Conservation (phyloP, 1,140 invertebrate genomes). For the Dendrolimus kikuchii region DNA sequence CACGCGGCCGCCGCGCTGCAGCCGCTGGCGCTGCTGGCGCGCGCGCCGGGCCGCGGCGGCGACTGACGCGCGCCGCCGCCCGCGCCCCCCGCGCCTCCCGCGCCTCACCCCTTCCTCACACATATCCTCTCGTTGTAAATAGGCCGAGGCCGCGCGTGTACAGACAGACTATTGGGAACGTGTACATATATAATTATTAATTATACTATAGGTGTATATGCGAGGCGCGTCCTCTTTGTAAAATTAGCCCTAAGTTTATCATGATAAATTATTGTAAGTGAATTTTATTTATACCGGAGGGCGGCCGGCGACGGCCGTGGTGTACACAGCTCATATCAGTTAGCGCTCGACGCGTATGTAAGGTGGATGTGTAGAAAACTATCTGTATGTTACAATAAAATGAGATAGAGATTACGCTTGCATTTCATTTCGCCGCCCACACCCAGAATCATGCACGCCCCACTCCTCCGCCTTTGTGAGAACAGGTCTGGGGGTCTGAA, state of each 20-base stretch:
- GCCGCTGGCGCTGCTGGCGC: slow-evolving; percentile 17
- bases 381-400: slow-evolving; percentile 69
- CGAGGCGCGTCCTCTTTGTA: slow-evolving; percentile 13
- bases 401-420: slow-evolving; percentile 42
- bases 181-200: too few relatives aligned
- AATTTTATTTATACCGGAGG: slow-evolving; percentile 49
- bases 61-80: slow-evolving; percentile 45
- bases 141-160: slow-evolving; percentile 21
- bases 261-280: slow-evolving; percentile 33
- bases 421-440: slow-evolving; percentile 28
- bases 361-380: slow-evolving; percentile 64
- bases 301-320: slow-evolving; percentile 15
- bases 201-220: slow-evolving; percentile 25
- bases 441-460: slow-evolving; percentile 2
- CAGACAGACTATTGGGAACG: slow-evolving; percentile 19
- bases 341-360: slow-evolving; percentile 52
- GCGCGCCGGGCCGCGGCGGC: slow-evolving; percentile 25
- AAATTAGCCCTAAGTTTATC: slow-evolving; percentile 38
- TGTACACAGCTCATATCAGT: slow-evolving; percentile 65
- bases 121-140: slow-evolving; percentile 40
- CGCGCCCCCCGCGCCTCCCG: slow-evolving; percentile 53
- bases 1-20: slow-evolving; percentile 8
- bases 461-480: not conserved
- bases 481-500: too few relatives aligned
- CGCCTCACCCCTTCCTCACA: slow-evolving; percentile 19